These are phyloP conservation scores for Megaceryle torquata DNA, from an alignment of 2,113 vertebrate genomes.

Conservation along the genomic window DNA sequence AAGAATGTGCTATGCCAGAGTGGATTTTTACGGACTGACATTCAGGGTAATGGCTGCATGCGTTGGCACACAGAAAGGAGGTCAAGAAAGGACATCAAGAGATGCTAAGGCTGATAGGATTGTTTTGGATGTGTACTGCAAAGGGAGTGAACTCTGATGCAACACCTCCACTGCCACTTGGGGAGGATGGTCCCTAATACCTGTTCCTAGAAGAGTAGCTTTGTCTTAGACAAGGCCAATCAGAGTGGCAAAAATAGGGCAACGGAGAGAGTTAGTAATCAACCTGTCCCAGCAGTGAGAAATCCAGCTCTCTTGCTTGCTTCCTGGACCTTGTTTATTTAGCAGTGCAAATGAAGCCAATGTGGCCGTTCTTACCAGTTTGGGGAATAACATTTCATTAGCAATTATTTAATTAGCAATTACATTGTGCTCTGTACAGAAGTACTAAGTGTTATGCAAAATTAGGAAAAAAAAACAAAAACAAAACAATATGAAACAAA, in stretches of 20 bases:
- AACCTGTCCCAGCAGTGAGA: neutral
- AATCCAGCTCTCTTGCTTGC: neutral
- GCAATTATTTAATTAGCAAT: neutral
- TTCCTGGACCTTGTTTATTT: neutral
- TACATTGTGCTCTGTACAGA: neutral
- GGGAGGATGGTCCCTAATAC: neutral
- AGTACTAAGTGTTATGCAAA: neutral
- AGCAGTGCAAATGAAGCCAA: neutral
- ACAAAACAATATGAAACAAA: too few relatives aligned
- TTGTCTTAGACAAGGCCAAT: neutral
- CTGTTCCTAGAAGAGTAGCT: neutral
- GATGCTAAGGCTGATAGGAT: neutral
- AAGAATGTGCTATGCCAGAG: neutral
- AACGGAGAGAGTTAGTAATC: neutral
- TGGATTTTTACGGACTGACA: neutral
- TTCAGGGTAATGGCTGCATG: neutral
- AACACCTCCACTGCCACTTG: neutral
- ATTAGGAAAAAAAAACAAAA: neutral
- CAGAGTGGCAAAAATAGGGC: neutral
- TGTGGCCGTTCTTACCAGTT: neutral
- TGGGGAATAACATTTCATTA: neutral
- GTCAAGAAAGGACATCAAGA: neutral
- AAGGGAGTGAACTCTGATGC: neutral
- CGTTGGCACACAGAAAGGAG: rapidly evolving
- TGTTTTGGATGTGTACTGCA: neutral